Base-by-base conservation (phyloP, 2,888 invertebrate genomes). In the Cyrtodaria siliqua region DNA sequence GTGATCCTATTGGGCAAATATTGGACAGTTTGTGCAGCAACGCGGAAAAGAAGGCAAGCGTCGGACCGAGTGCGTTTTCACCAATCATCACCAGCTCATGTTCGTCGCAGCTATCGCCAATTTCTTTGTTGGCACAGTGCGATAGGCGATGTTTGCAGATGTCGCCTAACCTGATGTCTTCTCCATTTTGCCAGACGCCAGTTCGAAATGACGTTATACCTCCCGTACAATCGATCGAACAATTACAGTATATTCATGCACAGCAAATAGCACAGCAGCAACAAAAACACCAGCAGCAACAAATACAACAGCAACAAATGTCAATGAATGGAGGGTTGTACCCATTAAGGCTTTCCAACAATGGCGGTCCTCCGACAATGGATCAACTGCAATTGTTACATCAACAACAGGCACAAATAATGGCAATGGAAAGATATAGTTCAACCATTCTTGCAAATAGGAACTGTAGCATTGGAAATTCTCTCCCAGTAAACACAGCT, bases 1-100 rank as follows among this genome's bases (percentile, higher is more conserved):
- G 83, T 33, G 85, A 85, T 23, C 85, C 85, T 6, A 85, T 85
- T 24, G 79, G 85, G 20, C 83, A 83, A 50, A 79, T 85, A 40
- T 61, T 85, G 53, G 85, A 83, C 52, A 82, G 74, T 56, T 50
- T 85, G 27, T 81, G 85, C 38, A 72, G 60, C 20, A 52, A 64
- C 49, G 62, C 69, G 2, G 73, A 73, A 12, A 63, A 68, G 33
- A 71, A 60, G 18, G 14, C 55, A 9, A 40, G 18, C 24, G 4
- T n/a, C 9, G 66, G 42, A 70, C 71, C 73, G 23, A 76, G 76
- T 63, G 80, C 80, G 14, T 80, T 80, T 60, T 73, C 76, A 9
- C 79, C 79, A 0, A 72, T 76, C 18, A 66, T 77, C 23, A 70
- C 73, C 9, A 70, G 69, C 27, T 23, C 64, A 14, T 53, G 69